These are phyloP conservation scores for Polyodon spathula DNA, from an alignment of 2,113 vertebrate species.

Conservation along the genomic window DNA sequence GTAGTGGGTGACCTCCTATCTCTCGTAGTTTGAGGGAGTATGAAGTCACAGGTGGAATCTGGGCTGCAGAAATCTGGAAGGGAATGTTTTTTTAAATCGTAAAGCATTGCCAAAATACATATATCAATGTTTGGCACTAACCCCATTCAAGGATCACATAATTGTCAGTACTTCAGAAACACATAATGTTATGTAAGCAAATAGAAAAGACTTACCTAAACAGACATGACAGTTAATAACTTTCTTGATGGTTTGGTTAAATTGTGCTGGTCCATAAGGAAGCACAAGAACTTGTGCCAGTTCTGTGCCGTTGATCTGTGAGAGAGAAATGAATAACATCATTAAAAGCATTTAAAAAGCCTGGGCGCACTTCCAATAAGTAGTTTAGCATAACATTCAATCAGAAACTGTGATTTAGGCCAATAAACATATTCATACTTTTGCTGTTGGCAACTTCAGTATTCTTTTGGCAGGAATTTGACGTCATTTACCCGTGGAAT, in stretches of 20 bases:
- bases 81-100: constrained; percentile 14
- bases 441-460: too few species aligned
- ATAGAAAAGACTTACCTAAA: constrained; percentile 61
- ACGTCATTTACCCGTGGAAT: too few species aligned
- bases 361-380: too few species aligned
- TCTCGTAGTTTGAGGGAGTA: constrained; percentile 36
- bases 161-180: too few species aligned
- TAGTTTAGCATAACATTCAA: too few species aligned
- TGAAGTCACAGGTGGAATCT: constrained; percentile 43
- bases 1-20: constrained; percentile 64
- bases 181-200: background rate
- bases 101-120: background rate
- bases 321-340: too few species aligned
- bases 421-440: too few species aligned
- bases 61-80: constrained; percentile 74
- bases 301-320: constrained; percentile 78
- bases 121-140: background rate
- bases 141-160: too few species aligned
- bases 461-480: too few species aligned
- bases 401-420: too few species aligned
- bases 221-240: constrained; percentile 81
- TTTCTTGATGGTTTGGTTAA: constrained; percentile 57
- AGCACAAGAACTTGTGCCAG: constrained; percentile 72
- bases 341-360: too few species aligned
- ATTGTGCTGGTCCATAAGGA: constrained; percentile 47